A percentile compares a stretch with the other conserved stretches of the same genome.
These are phyloP conservation scores for Odontophorus gujanensis DNA, from an alignment of 2,113 vertebrate genomes.

Conservation along the genomic window DNA sequence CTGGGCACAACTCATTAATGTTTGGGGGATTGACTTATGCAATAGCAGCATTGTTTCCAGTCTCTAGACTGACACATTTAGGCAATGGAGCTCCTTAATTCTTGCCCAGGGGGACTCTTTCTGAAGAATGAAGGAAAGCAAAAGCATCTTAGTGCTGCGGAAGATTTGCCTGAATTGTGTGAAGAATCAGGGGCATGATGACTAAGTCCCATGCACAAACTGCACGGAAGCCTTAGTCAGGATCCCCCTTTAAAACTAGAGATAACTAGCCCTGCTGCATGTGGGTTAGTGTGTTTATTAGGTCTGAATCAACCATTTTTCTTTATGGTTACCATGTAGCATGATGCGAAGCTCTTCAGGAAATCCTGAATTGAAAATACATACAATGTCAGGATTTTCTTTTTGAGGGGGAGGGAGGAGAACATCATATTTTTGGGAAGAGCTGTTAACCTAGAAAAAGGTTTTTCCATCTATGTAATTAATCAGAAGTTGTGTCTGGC, in stretches of 20 bases:
- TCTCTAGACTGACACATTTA: neutral
- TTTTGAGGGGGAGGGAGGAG: fast-evolving
- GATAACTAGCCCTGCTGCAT: neutral
- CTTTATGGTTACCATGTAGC: neutral
- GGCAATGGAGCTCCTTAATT: neutral
- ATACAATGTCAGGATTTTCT: neutral
- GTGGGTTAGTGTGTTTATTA: neutral
- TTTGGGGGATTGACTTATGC: neutral
- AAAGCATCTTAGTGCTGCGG: neutral
- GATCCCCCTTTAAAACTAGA: neutral
- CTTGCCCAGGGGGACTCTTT: neutral
- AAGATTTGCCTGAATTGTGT: neutral
- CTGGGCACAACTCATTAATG: neutral
- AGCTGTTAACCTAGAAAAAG: neutral
- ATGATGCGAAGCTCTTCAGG: neutral
- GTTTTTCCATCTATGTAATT: neutral
- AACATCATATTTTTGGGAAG: neutral
- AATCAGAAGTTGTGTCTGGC: neutral
- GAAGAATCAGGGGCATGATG: neutral
- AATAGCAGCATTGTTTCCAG: conserved; percentile 53
- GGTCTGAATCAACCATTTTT: neutral
- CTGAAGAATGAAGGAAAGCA: neutral
- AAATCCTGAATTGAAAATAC: neutral
- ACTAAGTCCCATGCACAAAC: neutral
- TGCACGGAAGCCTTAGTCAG: neutral